Conservation (phyloP, 2,888 invertebrate species). For the Apeira syringaria region DNA sequence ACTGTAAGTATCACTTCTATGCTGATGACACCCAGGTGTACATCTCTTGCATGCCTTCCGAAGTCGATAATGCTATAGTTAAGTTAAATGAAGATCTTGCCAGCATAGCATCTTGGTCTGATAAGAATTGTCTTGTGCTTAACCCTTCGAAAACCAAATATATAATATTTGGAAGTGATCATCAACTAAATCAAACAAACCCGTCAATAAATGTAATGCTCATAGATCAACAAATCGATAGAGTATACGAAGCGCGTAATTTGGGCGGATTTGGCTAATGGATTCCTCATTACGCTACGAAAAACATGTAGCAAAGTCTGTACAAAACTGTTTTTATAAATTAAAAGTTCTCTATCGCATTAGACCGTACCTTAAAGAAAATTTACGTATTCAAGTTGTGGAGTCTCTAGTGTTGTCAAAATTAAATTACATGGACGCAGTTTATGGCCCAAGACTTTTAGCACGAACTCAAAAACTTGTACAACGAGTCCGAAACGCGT, state of each 20-base stretch:
- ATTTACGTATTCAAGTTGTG: conserved; percentile 1
- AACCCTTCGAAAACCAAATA: conserved; percentile 14
- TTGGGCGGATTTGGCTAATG: conserved; percentile 10
- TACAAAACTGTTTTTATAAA: neutral
- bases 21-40: conserved; percentile 23
- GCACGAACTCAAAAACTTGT: neutral
- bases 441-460: neutral
- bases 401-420: conserved; percentile 6
- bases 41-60: conserved; percentile 7
- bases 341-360: neutral
- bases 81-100: conserved; percentile 15
- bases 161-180: conserved; percentile 7
- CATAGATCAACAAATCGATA: no score
- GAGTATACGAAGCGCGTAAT: conserved; percentile 2
- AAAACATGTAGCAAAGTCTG: neutral
- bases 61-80: conserved; percentile 2
- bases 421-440: conserved; percentile 6
- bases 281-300: conserved; percentile 1
- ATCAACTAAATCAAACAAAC: neutral
- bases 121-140: conserved; percentile 4
- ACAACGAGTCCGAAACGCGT: conserved; percentile 21
- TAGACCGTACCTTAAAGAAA: neutral
- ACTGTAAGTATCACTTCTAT: conserved; percentile 20
- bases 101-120: conserved; percentile 9
- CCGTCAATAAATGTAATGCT: no score